Evolutionary conservation across 1,140 invertebrate species (phyloP), one percentile per base, ranked within the genome.

Genomic region (Temnothorax curvispinosus): DNA sequence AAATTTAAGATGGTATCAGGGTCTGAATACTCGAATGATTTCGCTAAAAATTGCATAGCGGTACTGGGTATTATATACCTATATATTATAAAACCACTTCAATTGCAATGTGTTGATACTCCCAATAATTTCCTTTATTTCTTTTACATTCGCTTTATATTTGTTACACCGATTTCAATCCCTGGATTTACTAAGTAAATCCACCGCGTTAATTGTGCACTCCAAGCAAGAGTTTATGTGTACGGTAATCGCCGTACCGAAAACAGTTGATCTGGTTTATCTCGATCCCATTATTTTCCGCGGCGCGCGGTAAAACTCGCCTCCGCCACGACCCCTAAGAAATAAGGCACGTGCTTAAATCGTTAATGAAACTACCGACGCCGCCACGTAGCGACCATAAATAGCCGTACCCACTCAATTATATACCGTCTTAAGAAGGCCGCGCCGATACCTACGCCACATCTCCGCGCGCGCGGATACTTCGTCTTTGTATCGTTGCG

Each of bases 281-380:
- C 44, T 60, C 80, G 54, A 47, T 60, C 52, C 27, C 54, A 62
- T 82, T 82, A 82, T 82, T 74, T 74, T 74, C 64, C 78, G 44
- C 32, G 13, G n/a, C 32, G 44, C 47, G 47, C 32, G 32, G 21
- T 62, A 77, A 75, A 76, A 76, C 35, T 44, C 54, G n/a, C 52
- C 74, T 44, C 44, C 44, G 18, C 77, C 27, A 47, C 15, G 18
- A 35, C 11, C 35, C 54, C 54, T 47, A 38, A 74, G 54, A 84
- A 84, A 62, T 75, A 62, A 84, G 27, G 27, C 69, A 47, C 80
- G 69, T 74, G 80, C 72, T 84, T 84, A 84, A 84, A 84, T 62
- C 80, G 54, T 84, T 84, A 84, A 84, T 84, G 80, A 84, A 84
- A 84, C 69, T 84, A 84, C 54, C 80, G 69, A 75, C 54, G 80